Percentiles rank a stretch among this genome's conserved stretches.
These are phyloP conservation scores for Drosophila gaucha DNA, from an alignment of 2,888 invertebrate genomes.

Conservation along the genomic window DNA sequence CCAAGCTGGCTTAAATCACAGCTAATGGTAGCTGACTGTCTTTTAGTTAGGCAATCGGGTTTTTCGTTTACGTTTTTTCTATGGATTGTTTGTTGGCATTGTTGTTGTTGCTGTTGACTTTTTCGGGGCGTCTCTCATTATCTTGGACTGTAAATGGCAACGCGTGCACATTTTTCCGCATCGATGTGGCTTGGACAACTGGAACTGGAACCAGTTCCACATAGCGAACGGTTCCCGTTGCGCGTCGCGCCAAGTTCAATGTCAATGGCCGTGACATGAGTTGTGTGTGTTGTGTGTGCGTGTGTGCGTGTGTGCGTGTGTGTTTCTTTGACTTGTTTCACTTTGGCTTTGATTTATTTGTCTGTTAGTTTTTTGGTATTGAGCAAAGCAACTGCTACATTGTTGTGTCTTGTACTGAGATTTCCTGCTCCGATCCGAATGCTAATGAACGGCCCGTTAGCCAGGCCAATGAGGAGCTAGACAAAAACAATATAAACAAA, in stretches of 20 bases:
- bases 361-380: conserved; percentile 25
- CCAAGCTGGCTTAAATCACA: not conserved
- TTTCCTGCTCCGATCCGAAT: conserved; percentile 48
- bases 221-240: conserved; percentile 5
- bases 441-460: conserved; percentile 24
- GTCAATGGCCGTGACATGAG: conserved; percentile 65
- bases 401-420: conserved; percentile 33
- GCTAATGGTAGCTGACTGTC: conserved; percentile 11
- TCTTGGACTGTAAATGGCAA: conserved; percentile 36
- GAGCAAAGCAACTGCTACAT: conserved; percentile 25
- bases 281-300: conserved; percentile 7
- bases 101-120: conserved; percentile 7
- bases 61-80: conserved; percentile 2
- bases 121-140: conserved; percentile 30
- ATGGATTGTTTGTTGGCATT: conserved; percentile 2
- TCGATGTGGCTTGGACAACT: conserved; percentile 19
- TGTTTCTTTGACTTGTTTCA: conserved; percentile 17
- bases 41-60: conserved; percentile 7
- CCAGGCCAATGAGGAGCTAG: not conserved
- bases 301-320: not conserved
- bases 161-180: conserved; percentile 36
- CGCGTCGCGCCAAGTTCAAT: conserved; percentile 63
- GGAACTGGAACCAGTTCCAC: conserved; percentile 13
- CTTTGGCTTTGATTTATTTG: conserved; percentile 41
- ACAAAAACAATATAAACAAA: not conserved